phyloP scores from a whole-genome alignment of 2,113 vertebrate genomes.

The Columbina picui region DNA sequence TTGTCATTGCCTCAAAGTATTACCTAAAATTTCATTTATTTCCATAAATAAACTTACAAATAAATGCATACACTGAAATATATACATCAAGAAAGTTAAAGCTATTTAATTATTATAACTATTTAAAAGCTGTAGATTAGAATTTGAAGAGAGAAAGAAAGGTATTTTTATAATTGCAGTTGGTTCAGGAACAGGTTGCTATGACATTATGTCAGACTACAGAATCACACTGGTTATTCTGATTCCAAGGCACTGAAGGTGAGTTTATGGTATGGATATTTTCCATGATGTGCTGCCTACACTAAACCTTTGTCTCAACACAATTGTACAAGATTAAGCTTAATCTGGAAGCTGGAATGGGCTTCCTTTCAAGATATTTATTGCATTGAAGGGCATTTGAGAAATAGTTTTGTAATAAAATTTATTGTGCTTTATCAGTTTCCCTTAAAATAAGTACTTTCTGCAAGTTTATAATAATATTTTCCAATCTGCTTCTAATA shows the following conservation, averaged over 20 bases:
- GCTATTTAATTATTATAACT: neutral
- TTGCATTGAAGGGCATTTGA: neutral
- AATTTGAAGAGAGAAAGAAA: neutral
- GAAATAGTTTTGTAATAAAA: neutral
- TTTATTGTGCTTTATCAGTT: neutral
- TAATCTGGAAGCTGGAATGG: neutral
- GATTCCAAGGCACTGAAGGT: neutral
- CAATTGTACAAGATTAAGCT: neutral
- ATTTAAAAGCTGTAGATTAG: neutral
- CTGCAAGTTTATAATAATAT: neutral
- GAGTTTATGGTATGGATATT: neutral
- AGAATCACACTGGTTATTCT: neutral
- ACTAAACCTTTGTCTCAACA: neutral
- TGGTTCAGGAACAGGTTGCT: neutral
- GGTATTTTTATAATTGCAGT: neutral
- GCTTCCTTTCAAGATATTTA: neutral
- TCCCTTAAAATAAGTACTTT: neutral
- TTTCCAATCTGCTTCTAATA: neutral
- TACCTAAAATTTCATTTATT: neutral
- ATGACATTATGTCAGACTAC: neutral
- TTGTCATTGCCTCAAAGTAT: neutral
- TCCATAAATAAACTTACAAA: neutral
- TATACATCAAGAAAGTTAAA: neutral
- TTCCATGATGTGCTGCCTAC: neutral
- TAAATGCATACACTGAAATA: neutral